phyloP scores from a whole-genome alignment of 2,797 vertebrate species.

The Sebastes matsubarae region DNA sequence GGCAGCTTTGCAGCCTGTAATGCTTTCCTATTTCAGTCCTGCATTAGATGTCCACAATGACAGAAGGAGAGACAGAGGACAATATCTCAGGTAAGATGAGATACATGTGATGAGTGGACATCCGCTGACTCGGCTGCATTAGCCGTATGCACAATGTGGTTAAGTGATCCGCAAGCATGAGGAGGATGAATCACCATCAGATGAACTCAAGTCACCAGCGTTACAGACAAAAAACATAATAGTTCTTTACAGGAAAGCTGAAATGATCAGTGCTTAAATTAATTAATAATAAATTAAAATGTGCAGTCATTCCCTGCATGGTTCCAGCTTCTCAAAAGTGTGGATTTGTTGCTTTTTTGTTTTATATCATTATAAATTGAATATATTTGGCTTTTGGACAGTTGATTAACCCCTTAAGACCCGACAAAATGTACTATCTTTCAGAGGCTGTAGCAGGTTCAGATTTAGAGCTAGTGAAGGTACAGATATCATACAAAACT shows the following conservation, averaged over 20 bases:
- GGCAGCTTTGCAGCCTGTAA: conserved; percentile 25
- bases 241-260: background rate
- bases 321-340: background rate
- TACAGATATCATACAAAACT: too few species aligned
- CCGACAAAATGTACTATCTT: too few species aligned
- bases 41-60: conserved; percentile 4
- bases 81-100: conserved; percentile 1
- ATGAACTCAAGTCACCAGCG: background rate
- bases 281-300: background rate
- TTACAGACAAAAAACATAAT: background rate
- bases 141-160: background rate
- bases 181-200: background rate
- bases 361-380: background rate
- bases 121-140: background rate
- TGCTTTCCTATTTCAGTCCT: conserved; percentile 31
- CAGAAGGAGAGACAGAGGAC: background rate
- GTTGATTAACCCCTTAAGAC: too few species aligned
- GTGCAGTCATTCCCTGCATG: background rate
- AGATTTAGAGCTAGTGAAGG: too few species aligned
- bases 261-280: background rate
- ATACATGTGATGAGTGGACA: conserved; percentile 8
- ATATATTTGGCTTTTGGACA: background rate
- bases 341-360: background rate
- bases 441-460: too few species aligned
- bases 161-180: background rate